Percentiles rank a stretch among this genome's conserved stretches.
Conservation (phyloP, 2,888 invertebrate genomes). For the Nomada goodeniana region DNA sequence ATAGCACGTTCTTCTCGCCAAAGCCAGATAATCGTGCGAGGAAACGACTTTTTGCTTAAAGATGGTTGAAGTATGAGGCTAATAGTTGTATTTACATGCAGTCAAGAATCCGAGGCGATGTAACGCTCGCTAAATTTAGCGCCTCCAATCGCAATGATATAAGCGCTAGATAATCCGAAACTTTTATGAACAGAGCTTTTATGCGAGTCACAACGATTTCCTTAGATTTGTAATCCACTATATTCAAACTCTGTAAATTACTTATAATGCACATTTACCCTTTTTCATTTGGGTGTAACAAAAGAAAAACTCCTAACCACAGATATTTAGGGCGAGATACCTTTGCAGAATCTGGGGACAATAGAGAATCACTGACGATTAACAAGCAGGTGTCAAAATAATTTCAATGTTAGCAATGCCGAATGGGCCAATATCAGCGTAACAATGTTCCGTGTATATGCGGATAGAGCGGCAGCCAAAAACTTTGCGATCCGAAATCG, state of each 20-base stretch:
- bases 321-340: background rate
- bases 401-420: background rate
- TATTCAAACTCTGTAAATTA: too few relatives aligned
- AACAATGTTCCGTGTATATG: constrained; percentile 10
- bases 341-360: background rate
- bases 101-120: background rate
- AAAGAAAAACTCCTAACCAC: background rate
- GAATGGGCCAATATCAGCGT: background rate
- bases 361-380: background rate
- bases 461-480: constrained; percentile 46
- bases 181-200: background rate
- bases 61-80: background rate
- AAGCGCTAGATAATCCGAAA: background rate
- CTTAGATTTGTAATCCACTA: background rate
- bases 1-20: too few relatives aligned
- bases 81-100: background rate
- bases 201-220: background rate
- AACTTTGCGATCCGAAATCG: constrained; percentile 47
- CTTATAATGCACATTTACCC: too few relatives aligned
- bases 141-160: background rate
- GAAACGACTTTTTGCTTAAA: background rate
- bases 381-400: background rate
- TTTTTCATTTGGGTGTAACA: background rate
- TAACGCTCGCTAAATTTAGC: constrained; percentile 13
- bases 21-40: background rate